Conservation (phyloP, 2,797 vertebrate species). For the Melanotaenia boesemani region DNA sequence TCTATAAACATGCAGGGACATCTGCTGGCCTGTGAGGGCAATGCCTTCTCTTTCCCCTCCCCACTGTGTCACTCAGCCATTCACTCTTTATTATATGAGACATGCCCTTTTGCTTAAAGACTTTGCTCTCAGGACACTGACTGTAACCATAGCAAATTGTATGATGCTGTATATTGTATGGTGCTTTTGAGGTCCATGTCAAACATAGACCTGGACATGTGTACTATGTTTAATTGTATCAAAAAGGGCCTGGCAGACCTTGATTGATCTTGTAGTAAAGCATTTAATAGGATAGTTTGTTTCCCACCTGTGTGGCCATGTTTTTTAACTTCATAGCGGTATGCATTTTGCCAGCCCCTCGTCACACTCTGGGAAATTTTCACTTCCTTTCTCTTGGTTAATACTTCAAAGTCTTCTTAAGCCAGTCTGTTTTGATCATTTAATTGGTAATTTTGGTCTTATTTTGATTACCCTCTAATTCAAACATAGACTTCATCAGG, state of each 20-base stretch:
- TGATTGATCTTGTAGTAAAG: constrained; percentile 17
- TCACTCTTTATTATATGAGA: constrained; percentile 27
- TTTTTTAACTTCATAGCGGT: constrained; percentile 17
- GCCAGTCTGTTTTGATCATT: constrained; percentile 67
- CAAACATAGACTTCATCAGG: constrained; percentile 54
- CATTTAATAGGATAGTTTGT: constrained; percentile 9
- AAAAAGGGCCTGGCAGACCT: constrained; percentile 3
- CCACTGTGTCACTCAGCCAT: constrained; percentile 43
- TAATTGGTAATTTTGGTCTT: constrained; percentile 68
- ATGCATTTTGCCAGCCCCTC: constrained; percentile 17
- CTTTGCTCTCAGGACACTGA: constrained; percentile 34
- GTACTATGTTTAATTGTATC: neutral
- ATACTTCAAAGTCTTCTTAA: constrained; percentile 70
- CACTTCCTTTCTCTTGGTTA: constrained; percentile 53
- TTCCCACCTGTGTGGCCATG: constrained; percentile 53
- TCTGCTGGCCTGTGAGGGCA: constrained; percentile 79
- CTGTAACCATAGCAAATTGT: constrained; percentile 33
- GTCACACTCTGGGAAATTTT: constrained; percentile 63
- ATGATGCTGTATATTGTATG: constrained; percentile 3
- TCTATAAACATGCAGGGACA: constrained; percentile 81
- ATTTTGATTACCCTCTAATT: constrained; percentile 70
- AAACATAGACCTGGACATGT: constrained; percentile 13
- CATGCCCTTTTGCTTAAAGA: constrained; percentile 32
- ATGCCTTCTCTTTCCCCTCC: constrained; percentile 52
- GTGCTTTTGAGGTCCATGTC: constrained; percentile 11